phyloP scores from a whole-genome alignment of 1,140 invertebrate species.

The Nilaparvata lugens region DNA sequence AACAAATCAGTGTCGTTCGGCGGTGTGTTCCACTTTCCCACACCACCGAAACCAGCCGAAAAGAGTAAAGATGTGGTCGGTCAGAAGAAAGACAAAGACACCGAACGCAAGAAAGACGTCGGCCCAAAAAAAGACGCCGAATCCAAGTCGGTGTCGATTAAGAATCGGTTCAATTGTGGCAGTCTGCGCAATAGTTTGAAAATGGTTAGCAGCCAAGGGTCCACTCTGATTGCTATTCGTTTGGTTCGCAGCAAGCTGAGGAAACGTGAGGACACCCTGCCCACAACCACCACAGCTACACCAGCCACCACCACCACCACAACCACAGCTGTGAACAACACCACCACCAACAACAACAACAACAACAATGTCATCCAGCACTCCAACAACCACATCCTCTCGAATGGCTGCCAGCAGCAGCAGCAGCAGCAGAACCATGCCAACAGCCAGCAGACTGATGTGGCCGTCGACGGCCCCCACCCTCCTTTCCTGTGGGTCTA shows the following conservation, averaged over 20 bases:
- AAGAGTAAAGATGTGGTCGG: conserved; percentile 20
- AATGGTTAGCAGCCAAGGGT: conserved; percentile 67
- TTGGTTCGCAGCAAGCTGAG: conserved; percentile 79
- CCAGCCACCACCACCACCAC: conserved; percentile 13
- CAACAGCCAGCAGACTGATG: conserved; percentile 18
- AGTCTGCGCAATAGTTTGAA: conserved; percentile 32
- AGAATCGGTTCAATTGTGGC: conserved; percentile 29
- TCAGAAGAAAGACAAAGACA: background rate
- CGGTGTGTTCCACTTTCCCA: conserved; percentile 25
- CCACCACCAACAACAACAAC: conserved; percentile 17
- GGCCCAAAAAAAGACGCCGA: conserved; percentile 21
- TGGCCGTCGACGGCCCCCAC: conserved; percentile 33
- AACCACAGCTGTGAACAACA: too few relatives aligned
- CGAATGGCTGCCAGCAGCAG: conserved; percentile 24
- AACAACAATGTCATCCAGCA: conserved; percentile 22
- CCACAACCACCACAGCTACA: conserved; percentile 27
- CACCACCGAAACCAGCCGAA: conserved; percentile 15
- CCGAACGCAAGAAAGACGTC: conserved; percentile 1
- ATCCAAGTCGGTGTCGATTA: conserved; percentile 18
- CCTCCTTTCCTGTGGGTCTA: conserved; percentile 68
- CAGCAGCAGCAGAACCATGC: conserved; percentile 24
- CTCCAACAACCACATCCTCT: conserved; percentile 10
- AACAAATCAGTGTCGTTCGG: conserved; percentile 27
- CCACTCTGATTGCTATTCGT: conserved; percentile 70
- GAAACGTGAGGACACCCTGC: conserved; percentile 61